Conservation (phyloP, 2,888 invertebrate genomes). For the Idaea aversata region DNA sequence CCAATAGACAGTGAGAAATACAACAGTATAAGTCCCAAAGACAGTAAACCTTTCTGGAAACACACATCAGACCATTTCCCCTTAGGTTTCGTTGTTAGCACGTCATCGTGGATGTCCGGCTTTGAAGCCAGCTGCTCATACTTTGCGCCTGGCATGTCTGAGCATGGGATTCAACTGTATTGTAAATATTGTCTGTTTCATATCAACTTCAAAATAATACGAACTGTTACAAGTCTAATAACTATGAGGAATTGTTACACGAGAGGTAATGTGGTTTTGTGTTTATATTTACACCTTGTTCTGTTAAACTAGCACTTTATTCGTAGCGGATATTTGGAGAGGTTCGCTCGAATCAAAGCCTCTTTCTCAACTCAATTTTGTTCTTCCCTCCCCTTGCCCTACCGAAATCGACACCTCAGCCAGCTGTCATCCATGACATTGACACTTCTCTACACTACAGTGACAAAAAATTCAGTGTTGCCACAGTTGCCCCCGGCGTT, state of each 20-base stretch:
- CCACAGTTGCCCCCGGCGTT: not conserved
- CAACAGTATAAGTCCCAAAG: conserved; percentile 83
- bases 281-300: not conserved
- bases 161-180: conserved; percentile 36
- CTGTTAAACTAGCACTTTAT: not conserved
- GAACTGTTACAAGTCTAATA: not conserved
- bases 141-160: conserved; percentile 64
- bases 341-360: not conserved
- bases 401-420: not conserved
- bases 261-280: not conserved
- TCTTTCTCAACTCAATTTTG: not conserved
- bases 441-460: not conserved
- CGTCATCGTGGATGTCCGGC: conserved; percentile 61
- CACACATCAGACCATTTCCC: conserved; percentile 64
- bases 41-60: conserved; percentile 64
- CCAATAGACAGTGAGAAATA: conserved; percentile 97
- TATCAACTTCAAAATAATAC: conserved; percentile 39
- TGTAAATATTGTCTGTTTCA: conserved; percentile 45
- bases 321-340: not conserved
- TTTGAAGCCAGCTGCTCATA: conserved; percentile 75
- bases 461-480: not conserved
- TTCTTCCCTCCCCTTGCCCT: not conserved
- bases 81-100: conserved; percentile 59
- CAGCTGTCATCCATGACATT: not conserved
- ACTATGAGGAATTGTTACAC: not conserved